Base-by-base conservation (phyloP, 2,113 vertebrate species). In the Rhinopomastus cyanomelas region DNA sequence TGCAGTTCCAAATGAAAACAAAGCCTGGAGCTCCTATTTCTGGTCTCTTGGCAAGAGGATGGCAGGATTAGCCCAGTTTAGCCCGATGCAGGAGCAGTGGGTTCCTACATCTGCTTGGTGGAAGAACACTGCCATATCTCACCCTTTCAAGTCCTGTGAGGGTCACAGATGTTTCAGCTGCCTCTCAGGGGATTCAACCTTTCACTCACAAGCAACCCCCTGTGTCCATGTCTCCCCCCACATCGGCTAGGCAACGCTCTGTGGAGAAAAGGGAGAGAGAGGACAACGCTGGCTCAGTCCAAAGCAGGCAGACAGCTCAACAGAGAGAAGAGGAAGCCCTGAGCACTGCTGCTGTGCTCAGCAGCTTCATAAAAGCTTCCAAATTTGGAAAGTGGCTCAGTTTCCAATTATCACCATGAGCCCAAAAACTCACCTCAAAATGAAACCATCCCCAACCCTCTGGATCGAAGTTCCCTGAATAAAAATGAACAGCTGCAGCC, bases 151-250 rank as follows among this genome's bases (percentile, higher is more conserved):
- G 30, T 30, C 19, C 55, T 39, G 16, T 2, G 2, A 36, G 49
- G 26, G 17, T 37, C 27, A n/a, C 77, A 39, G 3, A 1, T 2
- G 6, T 30, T 71, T 46, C 69, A n/a, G 44, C 30, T 59, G 49
- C 73, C 4, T 3, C 20, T 36, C 37, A 6, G 14, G 7, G 25
- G 6, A 15, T 14, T 75, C 66, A 84, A 66, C 18, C 34, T 36
- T 73, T 29, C 57, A 56, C 13, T 6, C n/a, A 18, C 5, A 2
- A 12, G 11, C 18, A 52, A 32, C 36, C 1, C 0, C 11, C 13
- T n/a, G 25, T 9, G 19, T 15, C 1, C 0, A 37, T 1, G 1
- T 1, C 23, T 5, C 8, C 6, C 2, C 15, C 25, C 14, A 2
- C 13, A 13, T 32, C 0, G 0, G 17, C 42, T 51, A 44, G 32